Evolutionary conservation across 2,797 vertebrate species (phyloP), one percentile per base, ranked within the genome.

Genomic region (Diplodus puntazzo): DNA sequence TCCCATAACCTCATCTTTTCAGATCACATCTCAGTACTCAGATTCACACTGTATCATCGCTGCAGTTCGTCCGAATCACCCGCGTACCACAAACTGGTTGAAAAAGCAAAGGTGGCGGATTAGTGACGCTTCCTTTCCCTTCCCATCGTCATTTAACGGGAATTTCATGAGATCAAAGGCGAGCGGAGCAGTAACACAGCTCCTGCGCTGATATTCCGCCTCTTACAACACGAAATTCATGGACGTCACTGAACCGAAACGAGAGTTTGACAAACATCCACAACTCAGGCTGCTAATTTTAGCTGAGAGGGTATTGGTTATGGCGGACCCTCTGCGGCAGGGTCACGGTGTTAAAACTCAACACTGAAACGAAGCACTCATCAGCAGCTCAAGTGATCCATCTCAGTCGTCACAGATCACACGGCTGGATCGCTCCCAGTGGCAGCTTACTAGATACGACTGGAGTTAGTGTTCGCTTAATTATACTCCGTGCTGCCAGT

Each of bases 301-400:
- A 93, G 89, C 82, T 23, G 60, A 74, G 66, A 69, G 65, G 77
- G 62, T 69, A 63, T 65, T 78, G 87, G 87, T 84, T 83, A 81
- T 79, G 86, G 82, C 3, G 23, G 75, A 80, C 63, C 69, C 81
- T 77, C 55, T 81, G 83, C 82, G 69, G 69, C 79, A 71, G 73
- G 87, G 84, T 92, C 87, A 91, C 6, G 13, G 78, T 70, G 82
- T 90, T 82, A 91, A 87, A 93, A 85, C 89, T 83, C 91, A 87
- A 81, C 88, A 77, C 87, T 90, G 89, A 90, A 89, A 91, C 83
- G 49, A 65, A 89, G 87, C 65, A 55, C 86, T 80, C 87, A 80
- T 81, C 77, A 77, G 69, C 80, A 75, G 86, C 84, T 90, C 89
- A 77, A 80, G 82, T 86, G 81, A 87, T 86, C 81, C 76, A 48